Conservation (phyloP, 2,888 invertebrate species). For the Spisula solida region DNA sequence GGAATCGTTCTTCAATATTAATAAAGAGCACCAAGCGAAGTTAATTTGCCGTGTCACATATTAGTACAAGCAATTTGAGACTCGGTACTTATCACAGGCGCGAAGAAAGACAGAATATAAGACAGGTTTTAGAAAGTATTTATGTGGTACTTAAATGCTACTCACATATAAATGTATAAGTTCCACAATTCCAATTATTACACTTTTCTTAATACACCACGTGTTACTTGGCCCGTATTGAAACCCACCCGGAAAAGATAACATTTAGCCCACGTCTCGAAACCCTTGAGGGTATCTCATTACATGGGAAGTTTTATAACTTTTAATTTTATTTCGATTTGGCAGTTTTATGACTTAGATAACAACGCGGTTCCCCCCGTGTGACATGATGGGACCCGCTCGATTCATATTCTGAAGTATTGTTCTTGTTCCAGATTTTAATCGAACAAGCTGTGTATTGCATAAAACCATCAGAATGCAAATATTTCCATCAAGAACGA, state of each 20-base stretch:
- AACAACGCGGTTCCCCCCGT: constrained; percentile 60
- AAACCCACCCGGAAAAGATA: constrained; percentile 54
- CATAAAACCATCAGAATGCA: constrained; percentile 35
- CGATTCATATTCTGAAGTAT: constrained; percentile 37
- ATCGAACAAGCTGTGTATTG: constrained; percentile 38
- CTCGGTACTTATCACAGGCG: too few relatives aligned
- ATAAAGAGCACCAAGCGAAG: neutral
- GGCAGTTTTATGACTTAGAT: constrained; percentile 73
- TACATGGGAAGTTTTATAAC: constrained; percentile 66
- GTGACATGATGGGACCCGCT: constrained; percentile 46
- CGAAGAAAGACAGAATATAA: too few relatives aligned
- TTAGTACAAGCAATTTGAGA: too few relatives aligned
- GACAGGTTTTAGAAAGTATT: too few relatives aligned
- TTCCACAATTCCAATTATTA: constrained; percentile 4
- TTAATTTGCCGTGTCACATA: too few relatives aligned
- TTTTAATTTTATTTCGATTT: constrained; percentile 71
- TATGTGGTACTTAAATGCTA: neutral
- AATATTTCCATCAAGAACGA: constrained; percentile 29
- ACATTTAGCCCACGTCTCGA: constrained; percentile 18
- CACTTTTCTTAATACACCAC: constrained; percentile 7
- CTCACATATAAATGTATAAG: constrained; percentile 1
- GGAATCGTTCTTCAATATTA: neutral
- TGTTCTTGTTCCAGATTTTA: constrained; percentile 39
- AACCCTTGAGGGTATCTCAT: constrained; percentile 54
- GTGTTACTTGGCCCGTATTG: constrained; percentile 13